Percentiles rank a stretch among this genome's conserved stretches.
phyloP scores from a whole-genome alignment of 2,888 invertebrate genomes.

The Mythimna albipuncta region DNA sequence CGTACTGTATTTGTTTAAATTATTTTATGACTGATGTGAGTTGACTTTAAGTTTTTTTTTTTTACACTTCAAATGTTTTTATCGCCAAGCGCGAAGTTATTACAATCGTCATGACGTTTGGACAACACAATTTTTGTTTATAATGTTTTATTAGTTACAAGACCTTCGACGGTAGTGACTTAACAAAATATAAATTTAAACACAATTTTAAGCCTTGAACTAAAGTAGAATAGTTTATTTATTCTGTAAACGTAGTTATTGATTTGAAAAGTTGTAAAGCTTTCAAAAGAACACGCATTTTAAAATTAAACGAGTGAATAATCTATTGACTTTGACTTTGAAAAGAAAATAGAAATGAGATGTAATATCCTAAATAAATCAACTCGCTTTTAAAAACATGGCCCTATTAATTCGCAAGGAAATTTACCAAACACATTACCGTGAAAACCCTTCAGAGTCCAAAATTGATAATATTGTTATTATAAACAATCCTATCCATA shows the following conservation, averaged over 20 bases:
- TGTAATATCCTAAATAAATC: constrained; percentile 11
- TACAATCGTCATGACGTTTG: constrained; percentile 21
- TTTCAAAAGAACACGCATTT: constrained; percentile 20
- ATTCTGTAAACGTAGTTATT: constrained; percentile 15
- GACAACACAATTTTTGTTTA: constrained; percentile 33
- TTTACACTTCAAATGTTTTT: constrained; percentile 41
- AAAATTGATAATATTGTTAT: constrained; percentile 8
- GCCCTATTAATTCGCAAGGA: constrained; percentile 12
- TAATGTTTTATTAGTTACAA: constrained; percentile 19
- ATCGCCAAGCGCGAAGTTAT: constrained; percentile 38
- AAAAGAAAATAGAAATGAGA: constrained; percentile 14
- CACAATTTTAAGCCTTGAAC: constrained; percentile 16
- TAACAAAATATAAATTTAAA: constrained; percentile 4
- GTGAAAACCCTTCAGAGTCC: neutral
- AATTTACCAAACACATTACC: constrained; percentile 18
- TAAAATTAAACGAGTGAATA: constrained; percentile 24
- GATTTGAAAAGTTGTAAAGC: constrained; percentile 25
- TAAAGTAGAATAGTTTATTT: constrained; percentile 14
- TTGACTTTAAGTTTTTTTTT: constrained; percentile 37
- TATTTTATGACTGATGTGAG: constrained; percentile 52
- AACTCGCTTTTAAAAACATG: neutral
- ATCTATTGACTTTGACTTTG: too few relatives aligned
- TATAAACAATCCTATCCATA: constrained; percentile 21
- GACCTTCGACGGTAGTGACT: constrained; percentile 24
- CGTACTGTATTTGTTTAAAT: constrained; percentile 61